Conservation (phyloP, 2,797 vertebrate genomes). For the Psittacula derbiana region DNA sequence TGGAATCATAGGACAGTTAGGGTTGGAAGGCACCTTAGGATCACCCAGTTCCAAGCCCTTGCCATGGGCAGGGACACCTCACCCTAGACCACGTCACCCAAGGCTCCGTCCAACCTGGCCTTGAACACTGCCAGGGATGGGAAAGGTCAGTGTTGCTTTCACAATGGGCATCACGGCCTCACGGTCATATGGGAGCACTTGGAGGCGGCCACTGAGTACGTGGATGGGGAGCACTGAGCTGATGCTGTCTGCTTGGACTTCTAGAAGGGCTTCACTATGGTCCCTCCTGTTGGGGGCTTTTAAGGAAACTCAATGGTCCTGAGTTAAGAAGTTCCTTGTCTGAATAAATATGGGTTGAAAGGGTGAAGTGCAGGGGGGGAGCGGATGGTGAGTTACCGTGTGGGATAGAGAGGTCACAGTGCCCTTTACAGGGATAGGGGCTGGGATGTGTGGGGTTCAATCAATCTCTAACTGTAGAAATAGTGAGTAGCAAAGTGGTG, state of each 20-base stretch:
- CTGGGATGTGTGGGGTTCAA: background rate
- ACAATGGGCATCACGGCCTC: background rate
- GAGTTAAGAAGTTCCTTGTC: background rate
- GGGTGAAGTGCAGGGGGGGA: background rate
- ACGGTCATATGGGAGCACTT: accelerated
- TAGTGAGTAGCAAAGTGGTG: accelerated
- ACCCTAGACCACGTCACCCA: background rate
- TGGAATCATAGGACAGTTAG: background rate
- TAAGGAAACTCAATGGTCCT: background rate
- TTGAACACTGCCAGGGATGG: background rate
- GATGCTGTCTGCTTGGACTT: background rate
- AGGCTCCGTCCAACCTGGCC: background rate
- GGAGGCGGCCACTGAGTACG: background rate
- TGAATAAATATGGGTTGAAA: background rate
- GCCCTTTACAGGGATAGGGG: background rate
- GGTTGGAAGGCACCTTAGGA: background rate
- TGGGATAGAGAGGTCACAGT: background rate
- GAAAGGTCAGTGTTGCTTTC: background rate
- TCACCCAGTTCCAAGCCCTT: background rate
- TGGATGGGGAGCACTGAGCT: background rate
- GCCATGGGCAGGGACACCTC: background rate
- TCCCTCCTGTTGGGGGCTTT: background rate
- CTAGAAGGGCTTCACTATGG: background rate
- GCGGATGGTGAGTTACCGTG: accelerated
- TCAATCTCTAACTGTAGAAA: background rate